phyloP scores from a whole-genome alignment of 2,797 vertebrate genomes.

The Lates japonicus region DNA sequence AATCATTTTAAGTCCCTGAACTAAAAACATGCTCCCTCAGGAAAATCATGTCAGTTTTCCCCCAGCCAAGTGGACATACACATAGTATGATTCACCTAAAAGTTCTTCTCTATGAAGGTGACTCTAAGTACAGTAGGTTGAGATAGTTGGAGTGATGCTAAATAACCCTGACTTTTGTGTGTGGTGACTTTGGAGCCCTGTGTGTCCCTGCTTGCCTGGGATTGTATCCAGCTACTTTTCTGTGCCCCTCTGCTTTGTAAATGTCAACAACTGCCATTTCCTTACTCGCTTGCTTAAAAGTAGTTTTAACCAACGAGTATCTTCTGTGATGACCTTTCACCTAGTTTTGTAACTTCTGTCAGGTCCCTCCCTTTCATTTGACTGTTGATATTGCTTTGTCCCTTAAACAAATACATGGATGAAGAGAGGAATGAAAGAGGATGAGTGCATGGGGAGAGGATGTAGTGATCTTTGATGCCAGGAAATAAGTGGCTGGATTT shows the following conservation, averaged over 20 bases:
- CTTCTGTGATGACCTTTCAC: conserved; percentile 18
- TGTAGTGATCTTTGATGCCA: not conserved
- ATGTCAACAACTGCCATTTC: conserved; percentile 3
- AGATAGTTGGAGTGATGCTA: not conserved
- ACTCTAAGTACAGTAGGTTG: conserved; percentile 3
- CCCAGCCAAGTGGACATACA: not conserved
- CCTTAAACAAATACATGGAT: conserved; percentile 9
- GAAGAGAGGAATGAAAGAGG: not conserved
- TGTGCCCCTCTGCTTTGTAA: conserved; percentile 4
- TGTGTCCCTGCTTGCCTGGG: not conserved
- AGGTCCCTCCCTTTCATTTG: not conserved
- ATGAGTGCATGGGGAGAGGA: not conserved
- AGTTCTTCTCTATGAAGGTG: not conserved
- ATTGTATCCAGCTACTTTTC: not conserved
- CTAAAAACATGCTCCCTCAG: not conserved
- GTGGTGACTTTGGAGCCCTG: conserved; percentile 7
- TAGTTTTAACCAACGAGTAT: conserved; percentile 10
- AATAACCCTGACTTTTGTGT: conserved; percentile 21
- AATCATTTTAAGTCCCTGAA: not conserved
- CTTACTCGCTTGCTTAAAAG: not conserved
- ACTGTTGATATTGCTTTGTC: not conserved
- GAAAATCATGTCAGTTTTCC: not conserved
- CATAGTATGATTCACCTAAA: not conserved
- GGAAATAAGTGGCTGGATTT: not conserved
- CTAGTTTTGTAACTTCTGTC: not conserved